Evolutionary conservation across 2,888 invertebrate species (phyloP).

Genomic region (Nebria salina): DNA sequence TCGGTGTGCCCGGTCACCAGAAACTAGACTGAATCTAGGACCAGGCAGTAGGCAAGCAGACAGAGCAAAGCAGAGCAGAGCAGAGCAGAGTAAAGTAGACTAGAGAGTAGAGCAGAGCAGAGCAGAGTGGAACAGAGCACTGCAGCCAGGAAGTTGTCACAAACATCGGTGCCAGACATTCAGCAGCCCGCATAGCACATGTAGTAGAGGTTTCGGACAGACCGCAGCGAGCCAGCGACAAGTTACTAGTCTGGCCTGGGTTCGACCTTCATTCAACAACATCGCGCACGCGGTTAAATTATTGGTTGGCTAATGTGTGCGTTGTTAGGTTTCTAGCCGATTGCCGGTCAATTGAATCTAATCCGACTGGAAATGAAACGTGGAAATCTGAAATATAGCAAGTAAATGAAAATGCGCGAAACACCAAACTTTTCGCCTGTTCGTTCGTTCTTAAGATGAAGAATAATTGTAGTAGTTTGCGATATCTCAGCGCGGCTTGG

Average conservation of each 20-base stretch:
- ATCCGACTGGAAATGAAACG: not conserved
- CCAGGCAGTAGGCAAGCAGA: not conserved
- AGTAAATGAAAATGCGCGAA: not conserved
- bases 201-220: conserved; percentile 13
- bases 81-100: not conserved
- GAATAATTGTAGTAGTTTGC: conserved; percentile 12
- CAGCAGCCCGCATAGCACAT: conserved; percentile 12
- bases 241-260: not conserved
- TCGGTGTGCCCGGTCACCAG: not conserved
- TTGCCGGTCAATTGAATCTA: not conserved
- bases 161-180: conserved; percentile 28
- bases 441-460: not conserved
- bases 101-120: not conserved
- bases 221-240: conserved; percentile 12
- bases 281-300: not conserved
- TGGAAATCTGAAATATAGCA: not conserved
- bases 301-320: not conserved
- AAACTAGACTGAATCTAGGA: not conserved
- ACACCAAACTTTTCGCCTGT: too few species aligned
- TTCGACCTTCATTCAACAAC: conserved; percentile 13
- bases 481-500: conserved; percentile 34
- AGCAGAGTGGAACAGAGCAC: not conserved
- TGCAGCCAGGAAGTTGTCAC: conserved; percentile 36
- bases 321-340: not conserved
- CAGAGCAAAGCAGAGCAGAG: not conserved